Evolutionary conservation across 2,888 invertebrate genomes (phyloP), one percentile per base, ranked within the genome.

Genomic region (Gari tellinella): DNA sequence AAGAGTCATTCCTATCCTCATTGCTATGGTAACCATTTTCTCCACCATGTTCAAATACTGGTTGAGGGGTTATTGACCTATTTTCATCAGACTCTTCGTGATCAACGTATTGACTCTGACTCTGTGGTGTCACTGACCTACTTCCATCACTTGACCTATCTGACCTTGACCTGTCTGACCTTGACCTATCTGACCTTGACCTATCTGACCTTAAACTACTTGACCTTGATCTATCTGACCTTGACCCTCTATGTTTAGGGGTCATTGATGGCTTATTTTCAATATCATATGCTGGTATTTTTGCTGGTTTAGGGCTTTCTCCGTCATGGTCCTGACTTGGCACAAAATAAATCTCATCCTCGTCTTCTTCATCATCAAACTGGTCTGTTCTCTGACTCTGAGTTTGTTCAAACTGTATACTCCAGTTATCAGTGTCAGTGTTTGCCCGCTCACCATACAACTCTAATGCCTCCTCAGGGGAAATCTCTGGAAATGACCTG

Each of bases 401-500:
- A 40, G 79, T 73, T 15, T 78, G 74, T 23, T 83, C 82, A 66
- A 83, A 83, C 19, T 80, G 81, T 55, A 85, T 83, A 46, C 84
- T 84, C 1, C 62, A 72, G 17, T 79, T 81, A 58, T 82, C 81
- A 31, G 69, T 80, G 15, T 70, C 52, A 17, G 72, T 66, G 41
- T 80, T 75, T 4, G 81, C 37, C 52, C 78, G 65, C 15, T 81
- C 81, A 21, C 81, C 73, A 56, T 85, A 81, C 17, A 82, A 61
- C 64, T 82, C 68, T 10, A 82, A 56, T 14, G 85, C 86, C 65
- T 86, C 86, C 55, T 85, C 86, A 15, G 86, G 86, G 8, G 83
- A 84, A 21, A 88, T 85, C 53, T 88, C 87, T 7, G 88, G 88
- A 66, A 88, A 87, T 4, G 85, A 85, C 23, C 80, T 76, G 60